Evolutionary conservation across 2,888 invertebrate species (phyloP).

Genomic region (Carpatolechia fugitivella): DNA sequence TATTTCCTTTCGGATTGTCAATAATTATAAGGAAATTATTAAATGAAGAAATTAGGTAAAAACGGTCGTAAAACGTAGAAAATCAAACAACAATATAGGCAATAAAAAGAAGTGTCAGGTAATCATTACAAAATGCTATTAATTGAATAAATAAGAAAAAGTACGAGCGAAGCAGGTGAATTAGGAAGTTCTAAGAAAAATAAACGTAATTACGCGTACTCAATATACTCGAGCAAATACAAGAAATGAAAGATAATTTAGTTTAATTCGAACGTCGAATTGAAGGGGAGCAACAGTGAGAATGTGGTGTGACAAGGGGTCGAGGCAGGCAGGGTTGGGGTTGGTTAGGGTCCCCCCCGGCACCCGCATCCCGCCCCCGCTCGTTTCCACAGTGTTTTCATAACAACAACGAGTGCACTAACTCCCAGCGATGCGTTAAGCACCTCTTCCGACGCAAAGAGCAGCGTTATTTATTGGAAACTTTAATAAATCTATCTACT

Average conservation of each 20-base stretch:
- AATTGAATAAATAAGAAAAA: too few relatives aligned
- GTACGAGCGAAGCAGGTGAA: too few relatives aligned
- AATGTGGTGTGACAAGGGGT: slow-evolving; percentile 30
- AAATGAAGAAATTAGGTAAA: too few relatives aligned
- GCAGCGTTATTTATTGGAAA: not conserved
- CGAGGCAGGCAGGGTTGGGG: slow-evolving; percentile 42
- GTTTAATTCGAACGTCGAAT: not conserved
- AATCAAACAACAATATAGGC: too few relatives aligned
- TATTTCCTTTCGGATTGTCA: too few relatives aligned
- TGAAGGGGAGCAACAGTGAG: not conserved
- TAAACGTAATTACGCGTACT: too few relatives aligned
- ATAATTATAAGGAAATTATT: too few relatives aligned
- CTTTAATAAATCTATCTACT: not conserved
- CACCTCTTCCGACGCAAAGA: not conserved
- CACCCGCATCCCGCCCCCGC: not conserved
- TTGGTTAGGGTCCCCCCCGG: slow-evolving; percentile 39
- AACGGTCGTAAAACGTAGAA: too few relatives aligned
- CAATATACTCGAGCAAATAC: too few relatives aligned
- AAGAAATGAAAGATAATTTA: not conserved
- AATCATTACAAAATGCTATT: too few relatives aligned
- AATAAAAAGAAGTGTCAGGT: too few relatives aligned
- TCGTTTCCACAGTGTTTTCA: slow-evolving; percentile 34
- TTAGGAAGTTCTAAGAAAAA: too few relatives aligned
- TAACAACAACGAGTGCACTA: slow-evolving; percentile 37
- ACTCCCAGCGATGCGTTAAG: slow-evolving; percentile 16